Conservation (phyloP, 1,140 invertebrate species). For the Macrobrachium rosenbergii region DNA sequence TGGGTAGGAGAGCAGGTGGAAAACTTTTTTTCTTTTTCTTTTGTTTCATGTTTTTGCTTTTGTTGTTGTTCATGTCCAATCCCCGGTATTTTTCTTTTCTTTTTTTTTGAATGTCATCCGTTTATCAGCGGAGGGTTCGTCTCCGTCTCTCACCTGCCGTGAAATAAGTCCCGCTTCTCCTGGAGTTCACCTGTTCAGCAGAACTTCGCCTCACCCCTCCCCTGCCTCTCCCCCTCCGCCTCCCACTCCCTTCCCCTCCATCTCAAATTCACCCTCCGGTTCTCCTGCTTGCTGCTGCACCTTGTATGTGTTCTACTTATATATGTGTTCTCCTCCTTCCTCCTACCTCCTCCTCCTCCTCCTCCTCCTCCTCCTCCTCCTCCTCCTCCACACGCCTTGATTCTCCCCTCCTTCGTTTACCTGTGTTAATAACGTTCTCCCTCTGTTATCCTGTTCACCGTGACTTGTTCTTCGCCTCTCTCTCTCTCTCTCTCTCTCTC, state of each 20-base stretch:
- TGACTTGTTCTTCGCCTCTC: background rate
- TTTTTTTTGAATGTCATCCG: no score
- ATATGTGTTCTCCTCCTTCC: no score
- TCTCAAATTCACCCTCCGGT: background rate
- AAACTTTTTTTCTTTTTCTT: no score
- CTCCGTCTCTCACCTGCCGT: no score
- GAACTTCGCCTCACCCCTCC: slow-evolving; percentile 2
- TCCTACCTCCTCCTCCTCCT: slow-evolving; percentile 3
- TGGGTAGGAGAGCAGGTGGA: no score
- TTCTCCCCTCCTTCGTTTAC: background rate
- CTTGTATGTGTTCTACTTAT: background rate
- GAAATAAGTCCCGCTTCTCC: no score
- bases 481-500: slow-evolving; percentile 27
- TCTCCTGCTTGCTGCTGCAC: background rate
- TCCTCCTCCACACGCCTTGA: background rate
- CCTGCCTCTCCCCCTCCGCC: background rate
- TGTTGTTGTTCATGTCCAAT: no score
- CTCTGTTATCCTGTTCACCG: background rate
- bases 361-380: background rate
- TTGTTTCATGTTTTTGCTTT: no score
- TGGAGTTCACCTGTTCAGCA: background rate
- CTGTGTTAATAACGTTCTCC: no score
- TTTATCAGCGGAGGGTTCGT: no score
- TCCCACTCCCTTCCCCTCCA: background rate
- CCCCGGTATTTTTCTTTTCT: no score